phyloP scores from a whole-genome alignment of 2,113 vertebrate species.

The Urocitellus parryii region DNA sequence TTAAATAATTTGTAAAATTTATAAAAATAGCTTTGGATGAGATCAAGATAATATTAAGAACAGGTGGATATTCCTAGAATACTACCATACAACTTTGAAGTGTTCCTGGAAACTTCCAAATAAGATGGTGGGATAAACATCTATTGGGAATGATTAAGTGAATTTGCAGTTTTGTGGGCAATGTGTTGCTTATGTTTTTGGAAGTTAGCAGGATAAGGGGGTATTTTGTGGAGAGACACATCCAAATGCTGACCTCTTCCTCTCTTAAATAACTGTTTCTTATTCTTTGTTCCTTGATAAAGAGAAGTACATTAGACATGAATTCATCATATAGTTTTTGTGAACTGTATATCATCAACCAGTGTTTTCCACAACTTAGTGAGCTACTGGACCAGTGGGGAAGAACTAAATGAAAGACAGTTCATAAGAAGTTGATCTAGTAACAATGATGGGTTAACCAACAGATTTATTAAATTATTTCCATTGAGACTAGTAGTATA shows the following conservation, averaged over 20 bases:
- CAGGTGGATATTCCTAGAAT: not conserved
- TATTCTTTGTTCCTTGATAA: not conserved
- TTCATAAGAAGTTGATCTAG: not conserved
- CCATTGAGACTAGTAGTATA: not conserved
- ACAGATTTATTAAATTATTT: not conserved
- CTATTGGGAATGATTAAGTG: not conserved
- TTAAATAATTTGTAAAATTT: not conserved
- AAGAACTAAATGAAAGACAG: not conserved
- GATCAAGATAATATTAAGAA: not conserved
- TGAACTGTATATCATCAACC: not conserved
- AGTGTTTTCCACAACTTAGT: not conserved
- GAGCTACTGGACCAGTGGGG: too few species aligned
- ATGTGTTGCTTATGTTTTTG: not conserved
- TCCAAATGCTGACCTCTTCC: not conserved
- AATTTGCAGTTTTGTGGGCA: not conserved
- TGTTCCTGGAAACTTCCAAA: not conserved
- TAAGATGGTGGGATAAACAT: not conserved
- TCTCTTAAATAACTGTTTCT: not conserved
- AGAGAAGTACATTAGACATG: not conserved
- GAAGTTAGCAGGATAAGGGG: not conserved
- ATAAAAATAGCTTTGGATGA: not conserved
- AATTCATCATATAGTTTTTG: too few species aligned
- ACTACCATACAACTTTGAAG: not conserved
- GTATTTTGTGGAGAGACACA: not conserved
- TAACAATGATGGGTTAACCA: not conserved